Percentiles rank a stretch among this genome's conserved stretches.
These are phyloP conservation scores for Cranoglanis bouderius DNA, from an alignment of 2,113 vertebrate species.

Conservation along the genomic window DNA sequence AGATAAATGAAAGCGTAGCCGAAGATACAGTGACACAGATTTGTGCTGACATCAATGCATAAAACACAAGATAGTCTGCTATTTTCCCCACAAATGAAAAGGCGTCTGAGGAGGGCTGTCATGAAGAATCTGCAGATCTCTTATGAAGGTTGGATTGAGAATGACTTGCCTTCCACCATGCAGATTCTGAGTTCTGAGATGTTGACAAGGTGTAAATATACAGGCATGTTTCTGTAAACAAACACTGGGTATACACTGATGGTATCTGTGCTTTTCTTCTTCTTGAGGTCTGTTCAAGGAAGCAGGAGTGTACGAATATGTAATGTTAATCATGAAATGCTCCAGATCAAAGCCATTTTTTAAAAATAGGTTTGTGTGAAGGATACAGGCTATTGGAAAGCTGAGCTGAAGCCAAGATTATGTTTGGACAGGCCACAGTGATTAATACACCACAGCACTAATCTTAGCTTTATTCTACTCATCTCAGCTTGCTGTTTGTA, in stretches of 20 bases:
- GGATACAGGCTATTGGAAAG: background rate
- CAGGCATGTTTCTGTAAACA: background rate
- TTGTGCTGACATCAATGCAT: slow-evolving; percentile 27
- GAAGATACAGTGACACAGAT: slow-evolving; percentile 31
- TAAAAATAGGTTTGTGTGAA: slow-evolving; percentile 4
- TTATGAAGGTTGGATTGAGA: slow-evolving; percentile 21
- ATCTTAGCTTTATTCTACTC: slow-evolving; percentile 11
- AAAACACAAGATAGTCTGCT: slow-evolving; percentile 26
- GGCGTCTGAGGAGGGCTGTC: slow-evolving; percentile 13
- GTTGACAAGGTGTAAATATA: background rate
- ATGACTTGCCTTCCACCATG: slow-evolving; percentile 12
- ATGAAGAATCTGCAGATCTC: background rate
- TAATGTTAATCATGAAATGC: background rate
- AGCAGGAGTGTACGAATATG: background rate
- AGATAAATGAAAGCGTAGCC: slow-evolving; percentile 17
- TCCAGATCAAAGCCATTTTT: slow-evolving; percentile 3
- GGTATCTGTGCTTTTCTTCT: background rate
- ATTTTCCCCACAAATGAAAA: background rate
- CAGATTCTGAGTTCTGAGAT: background rate
- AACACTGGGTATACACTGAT: background rate
- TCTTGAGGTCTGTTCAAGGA: background rate
- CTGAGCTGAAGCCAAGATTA: background rate
- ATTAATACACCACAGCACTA: background rate
- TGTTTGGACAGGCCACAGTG: background rate
- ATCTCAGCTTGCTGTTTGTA: background rate